Evolutionary conservation across 2,888 invertebrate species (phyloP), one percentile per base, ranked within the genome.

Genomic region (Tetanocera ferruginea): DNA sequence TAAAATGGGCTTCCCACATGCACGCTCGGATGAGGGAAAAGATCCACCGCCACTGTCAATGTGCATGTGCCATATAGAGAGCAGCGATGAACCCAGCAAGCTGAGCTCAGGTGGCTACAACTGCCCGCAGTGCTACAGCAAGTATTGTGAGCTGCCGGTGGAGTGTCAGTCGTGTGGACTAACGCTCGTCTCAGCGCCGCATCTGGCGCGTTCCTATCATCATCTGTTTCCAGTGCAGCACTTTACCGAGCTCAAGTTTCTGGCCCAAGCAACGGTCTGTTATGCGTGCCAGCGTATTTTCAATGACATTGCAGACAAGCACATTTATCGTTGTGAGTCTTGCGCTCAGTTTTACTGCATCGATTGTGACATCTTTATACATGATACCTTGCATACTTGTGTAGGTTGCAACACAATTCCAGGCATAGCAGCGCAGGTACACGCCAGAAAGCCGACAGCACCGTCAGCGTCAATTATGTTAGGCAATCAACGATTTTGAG

Each of bases 91-190:
- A 76, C 92, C 92, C 52, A 92, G 92, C 76, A 94, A 94, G 84
- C 91, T 94, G 69, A 93, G 92, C 72, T 94, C 94, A 28, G 94
- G 94, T 14, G 96, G 96, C 0, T 96, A 96, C 88, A 93, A 95
- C 85, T 97, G 97, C 85, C 97, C 97, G n/a, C 98, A 99, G 89
- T 99, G 99, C 90, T 94, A 95, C 84, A 96, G 97, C 90, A 98
- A 98, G 91, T 99, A 99, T 90, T 99, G 99, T 90, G 97, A 98
- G 89, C 91, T 99, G 85, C 99, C 99, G 0, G 97, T 97, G 3
- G 98, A 99, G 91, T 99, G 99, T 88, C 93, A 96, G 86, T 95
- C 97, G 11, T 99, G 99, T 90, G 97, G 97, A 0, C 92, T 99
- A 79, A 98, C 98, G 5, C 91, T 99, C 69, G 98, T 98, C 17